Percentiles rank a stretch among this genome's conserved stretches.
These are phyloP conservation scores for Pissodes strobi DNA, from an alignment of 1,140 invertebrate genomes.

Conservation along the genomic window DNA sequence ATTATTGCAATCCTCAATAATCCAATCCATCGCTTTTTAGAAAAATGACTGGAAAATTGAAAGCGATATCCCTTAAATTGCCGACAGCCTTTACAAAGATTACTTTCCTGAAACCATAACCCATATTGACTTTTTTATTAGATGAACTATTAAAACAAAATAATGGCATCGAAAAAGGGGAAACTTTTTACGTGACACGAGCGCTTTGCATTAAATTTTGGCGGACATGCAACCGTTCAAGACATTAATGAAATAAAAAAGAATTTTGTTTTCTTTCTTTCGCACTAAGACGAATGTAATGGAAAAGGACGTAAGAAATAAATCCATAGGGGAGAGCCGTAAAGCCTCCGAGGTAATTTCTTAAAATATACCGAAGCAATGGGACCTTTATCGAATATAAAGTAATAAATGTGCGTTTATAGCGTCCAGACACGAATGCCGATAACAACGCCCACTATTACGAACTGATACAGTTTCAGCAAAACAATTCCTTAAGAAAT, in stretches of 20 bases:
- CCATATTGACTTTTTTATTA: constrained; percentile 15
- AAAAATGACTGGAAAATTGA: no score
- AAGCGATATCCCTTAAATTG: no score
- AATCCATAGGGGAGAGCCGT: constrained; percentile 14
- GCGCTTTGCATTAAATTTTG: constrained; percentile 25
- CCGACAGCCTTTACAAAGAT: not conserved
- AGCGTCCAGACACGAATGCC: constrained; percentile 44
- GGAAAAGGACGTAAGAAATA: constrained; percentile 24
- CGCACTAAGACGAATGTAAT: not conserved
- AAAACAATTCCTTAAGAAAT: constrained; percentile 32
- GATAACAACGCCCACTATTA: constrained; percentile 38
- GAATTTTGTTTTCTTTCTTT: constrained; percentile 10
- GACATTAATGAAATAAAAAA: constrained; percentile 29
- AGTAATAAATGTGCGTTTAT: constrained; percentile 49
- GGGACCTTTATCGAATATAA: constrained; percentile 45
- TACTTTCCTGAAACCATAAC: not conserved
- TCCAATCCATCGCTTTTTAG: no score
- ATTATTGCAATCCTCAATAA: no score
- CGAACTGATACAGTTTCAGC: constrained; percentile 39
- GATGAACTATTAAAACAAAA: constrained; percentile 13
- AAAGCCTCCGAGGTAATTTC: constrained; percentile 40
- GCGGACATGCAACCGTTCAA: constrained; percentile 22
- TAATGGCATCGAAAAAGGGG: constrained; percentile 9
- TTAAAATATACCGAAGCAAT: constrained; percentile 47
- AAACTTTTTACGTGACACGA: constrained; percentile 27